A percentile compares a stretch with the other conserved stretches of the same genome.
phyloP scores from a whole-genome alignment of 37 sponge, comb jelly and placozoan species.

The Halichondria panicea region DNA sequence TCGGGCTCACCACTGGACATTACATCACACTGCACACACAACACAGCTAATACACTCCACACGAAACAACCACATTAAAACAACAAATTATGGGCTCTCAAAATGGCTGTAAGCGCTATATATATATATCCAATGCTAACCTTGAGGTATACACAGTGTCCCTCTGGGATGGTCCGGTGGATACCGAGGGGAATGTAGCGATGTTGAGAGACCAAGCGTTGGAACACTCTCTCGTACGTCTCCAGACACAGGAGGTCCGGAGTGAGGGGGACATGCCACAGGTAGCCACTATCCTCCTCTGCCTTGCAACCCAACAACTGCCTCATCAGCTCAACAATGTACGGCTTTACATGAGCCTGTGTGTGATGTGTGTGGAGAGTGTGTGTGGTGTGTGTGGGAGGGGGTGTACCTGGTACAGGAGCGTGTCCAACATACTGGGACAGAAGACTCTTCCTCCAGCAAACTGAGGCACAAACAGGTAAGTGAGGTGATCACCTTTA shows the following conservation, averaged over 20 bases:
- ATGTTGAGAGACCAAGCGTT: conserved; percentile 33
- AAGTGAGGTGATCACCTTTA: conserved; percentile 48
- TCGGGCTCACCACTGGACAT: too few relatives aligned
- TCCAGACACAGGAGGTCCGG: conserved; percentile 32
- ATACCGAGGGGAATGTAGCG: conserved; percentile 45
- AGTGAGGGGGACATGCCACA: conserved; percentile 76
- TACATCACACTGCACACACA: neutral
- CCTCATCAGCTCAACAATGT: conserved; percentile 66
- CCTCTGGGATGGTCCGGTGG: conserved; percentile 42
- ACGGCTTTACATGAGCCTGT: conserved; percentile 65
- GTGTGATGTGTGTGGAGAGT: neutral
- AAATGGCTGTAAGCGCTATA: neutral
- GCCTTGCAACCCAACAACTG: conserved; percentile 75
- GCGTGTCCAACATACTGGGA: conserved; percentile 78
- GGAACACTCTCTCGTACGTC: conserved; percentile 57
- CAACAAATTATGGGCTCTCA: neutral
- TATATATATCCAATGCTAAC: neutral
- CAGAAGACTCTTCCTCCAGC: conserved; percentile 65
- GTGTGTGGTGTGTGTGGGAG: neutral
- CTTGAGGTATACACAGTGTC: too few relatives aligned
- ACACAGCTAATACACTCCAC: neutral
- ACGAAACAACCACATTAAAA: neutral
- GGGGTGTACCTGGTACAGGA: conserved; percentile 64
- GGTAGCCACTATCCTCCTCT: conserved; percentile 56
- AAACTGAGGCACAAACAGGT: conserved; percentile 76